Evolutionary conservation across 1,140 invertebrate genomes (phyloP).

Genomic region (Drosophila ficusphila): DNA sequence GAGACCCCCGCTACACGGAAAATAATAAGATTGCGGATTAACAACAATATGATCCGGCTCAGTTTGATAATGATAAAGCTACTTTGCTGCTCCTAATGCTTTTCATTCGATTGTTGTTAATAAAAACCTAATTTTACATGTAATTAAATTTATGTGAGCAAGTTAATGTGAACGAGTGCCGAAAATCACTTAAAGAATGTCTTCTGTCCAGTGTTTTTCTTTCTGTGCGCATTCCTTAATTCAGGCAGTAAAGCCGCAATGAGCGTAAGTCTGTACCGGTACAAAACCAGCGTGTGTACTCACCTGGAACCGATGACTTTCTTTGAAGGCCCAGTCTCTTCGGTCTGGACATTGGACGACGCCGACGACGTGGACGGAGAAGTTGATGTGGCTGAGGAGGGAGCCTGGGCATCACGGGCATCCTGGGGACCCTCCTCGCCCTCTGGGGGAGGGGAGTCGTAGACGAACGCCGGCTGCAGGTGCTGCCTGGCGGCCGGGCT

Average conservation of each 20-base stretch:
- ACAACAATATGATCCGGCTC: neutral
- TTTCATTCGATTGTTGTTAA: too few relatives aligned
- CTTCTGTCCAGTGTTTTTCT: neutral
- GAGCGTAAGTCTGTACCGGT: slow-evolving; percentile 35
- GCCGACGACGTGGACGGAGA: too few relatives aligned
- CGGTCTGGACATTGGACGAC: neutral
- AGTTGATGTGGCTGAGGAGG: slow-evolving; percentile 13
- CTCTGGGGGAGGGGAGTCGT: slow-evolving; percentile 61
- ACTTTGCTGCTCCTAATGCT: neutral
- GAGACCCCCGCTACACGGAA: neutral
- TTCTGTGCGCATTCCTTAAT: neutral
- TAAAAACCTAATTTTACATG: too few relatives aligned
- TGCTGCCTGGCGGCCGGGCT: slow-evolving; percentile 4
- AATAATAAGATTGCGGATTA: neutral
- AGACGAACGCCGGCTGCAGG: slow-evolving; percentile 68
- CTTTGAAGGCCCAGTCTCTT: slow-evolving; percentile 61
- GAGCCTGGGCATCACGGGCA: too few relatives aligned
- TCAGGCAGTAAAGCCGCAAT: slow-evolving; percentile 4
- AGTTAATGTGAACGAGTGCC: too few relatives aligned
- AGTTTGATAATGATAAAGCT: neutral
- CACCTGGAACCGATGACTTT: slow-evolving; percentile 83
- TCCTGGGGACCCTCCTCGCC: slow-evolving; percentile 3
- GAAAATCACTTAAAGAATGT: too few relatives aligned
- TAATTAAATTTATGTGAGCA: too few relatives aligned
- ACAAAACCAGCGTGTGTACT: slow-evolving; percentile 56